A percentile compares a stretch with the other conserved stretches of the same genome.
Evolutionary conservation across 64 coral and sea anemone species (phyloP).

Genomic region (Montipora cactus): DNA sequence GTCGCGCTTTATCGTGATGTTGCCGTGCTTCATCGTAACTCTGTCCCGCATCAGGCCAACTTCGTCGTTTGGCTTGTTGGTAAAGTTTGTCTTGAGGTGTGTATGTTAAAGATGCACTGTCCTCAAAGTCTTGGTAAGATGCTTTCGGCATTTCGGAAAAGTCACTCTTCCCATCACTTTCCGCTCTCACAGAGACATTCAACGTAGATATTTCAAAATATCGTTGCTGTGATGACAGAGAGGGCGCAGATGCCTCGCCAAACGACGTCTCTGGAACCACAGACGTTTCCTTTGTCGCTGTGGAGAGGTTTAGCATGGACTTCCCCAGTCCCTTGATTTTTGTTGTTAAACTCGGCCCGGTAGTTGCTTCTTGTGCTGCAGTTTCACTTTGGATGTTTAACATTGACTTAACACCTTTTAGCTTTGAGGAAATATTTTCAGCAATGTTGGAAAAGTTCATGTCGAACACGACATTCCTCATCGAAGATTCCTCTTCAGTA

Average conservation of each 20-base stretch:
- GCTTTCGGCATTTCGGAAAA: not conserved
- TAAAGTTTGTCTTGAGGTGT: not conserved
- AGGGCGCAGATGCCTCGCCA: not conserved
- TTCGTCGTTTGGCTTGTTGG: not conserved
- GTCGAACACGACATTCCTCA: slow-evolving; percentile 15
- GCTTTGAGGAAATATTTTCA: slow-evolving; percentile 45
- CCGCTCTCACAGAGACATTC: not conserved
- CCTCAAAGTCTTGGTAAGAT: not conserved
- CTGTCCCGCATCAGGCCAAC: not conserved
- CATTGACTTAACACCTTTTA: slow-evolving; percentile 50
- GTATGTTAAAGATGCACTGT: not conserved
- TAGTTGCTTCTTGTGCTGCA: not conserved
- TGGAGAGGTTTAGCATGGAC: slow-evolving; percentile 46
- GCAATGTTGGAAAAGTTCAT: slow-evolving; percentile 59
- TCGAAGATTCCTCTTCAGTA: not conserved
- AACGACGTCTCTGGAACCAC: not conserved
- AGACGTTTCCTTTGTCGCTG: not conserved
- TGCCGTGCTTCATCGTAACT: not conserved
- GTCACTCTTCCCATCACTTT: not conserved
- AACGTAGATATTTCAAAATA: slow-evolving; percentile 44
- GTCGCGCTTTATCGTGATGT: not conserved
- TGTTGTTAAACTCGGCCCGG: slow-evolving; percentile 25
- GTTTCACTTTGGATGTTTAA: slow-evolving; percentile 33
- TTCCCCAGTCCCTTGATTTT: slow-evolving; percentile 71
- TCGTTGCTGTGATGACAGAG: slow-evolving; percentile 1